Base-by-base conservation (phyloP, 2,888 invertebrate genomes). In the Chrysodeixis includens region DNA sequence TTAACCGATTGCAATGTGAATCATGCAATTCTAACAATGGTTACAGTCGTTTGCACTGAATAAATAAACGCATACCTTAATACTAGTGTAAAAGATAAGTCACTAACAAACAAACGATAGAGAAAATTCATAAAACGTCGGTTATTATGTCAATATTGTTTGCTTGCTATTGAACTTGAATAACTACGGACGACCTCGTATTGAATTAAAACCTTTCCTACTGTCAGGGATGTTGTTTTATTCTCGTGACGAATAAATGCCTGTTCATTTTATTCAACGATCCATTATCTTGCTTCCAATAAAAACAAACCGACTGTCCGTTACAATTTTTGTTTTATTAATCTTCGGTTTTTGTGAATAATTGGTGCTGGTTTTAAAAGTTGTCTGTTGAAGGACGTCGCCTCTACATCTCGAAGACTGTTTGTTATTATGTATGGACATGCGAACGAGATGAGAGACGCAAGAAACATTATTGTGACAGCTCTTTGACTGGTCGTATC, bases 401-500 rank as follows among this genome's bases (percentile, higher is more conserved):
- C 71, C 67, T 74, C 59, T 64, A 69, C 74, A 71, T 81, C 72
- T 75, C 57, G 59, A 67, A 69, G 71, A 66, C 63, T 72, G 53
- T 68, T 81, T 73, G 64, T 75, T 74, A 78, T 79, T 82, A 76
- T 75, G 70, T 71, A 71, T 71, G 64, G 58, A 72, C 57, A 60
- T 66, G 53, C 66, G 59, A 64, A 68, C 61, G 63, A 75, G 66
- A 74, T 55, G 69, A 66, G 57, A 68, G 63, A 73, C 52, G 70
- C 75, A 56, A 83, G 78, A 79, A 82, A 82, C 83, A 88, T 88
- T 85, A 86, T 84, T 84, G 81, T 88, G 88, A 89, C 88, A 87
- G 86, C 83, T 82, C 81, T 82, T 81, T 84, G 88, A 89, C 88
- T 83, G 84, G 83, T 79, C 83, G 76, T 86, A 87, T 90, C 87